Percentiles rank a stretch among this genome's conserved stretches.
These are phyloP conservation scores for Leptopilina syphax DNA, from an alignment of 2,888 invertebrate species.

Conservation along the genomic window DNA sequence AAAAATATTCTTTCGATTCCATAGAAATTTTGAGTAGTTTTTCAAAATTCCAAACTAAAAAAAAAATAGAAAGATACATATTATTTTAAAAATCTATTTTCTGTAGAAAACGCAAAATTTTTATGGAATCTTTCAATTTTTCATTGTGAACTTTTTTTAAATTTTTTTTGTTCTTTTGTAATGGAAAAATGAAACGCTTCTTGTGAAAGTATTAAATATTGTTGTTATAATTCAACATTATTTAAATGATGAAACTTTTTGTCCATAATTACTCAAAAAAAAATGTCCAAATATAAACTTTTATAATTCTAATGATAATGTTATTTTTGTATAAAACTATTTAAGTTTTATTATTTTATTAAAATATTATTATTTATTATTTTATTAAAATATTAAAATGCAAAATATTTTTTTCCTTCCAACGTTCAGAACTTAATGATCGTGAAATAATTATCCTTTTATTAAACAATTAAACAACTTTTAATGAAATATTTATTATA, in stretches of 20 bases:
- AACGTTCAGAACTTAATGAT: too few relatives aligned
- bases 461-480: too few relatives aligned
- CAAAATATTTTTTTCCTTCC: too few relatives aligned
- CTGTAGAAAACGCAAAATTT: not conserved
- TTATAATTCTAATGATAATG: not conserved
- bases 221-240: slow-evolving; percentile 2
- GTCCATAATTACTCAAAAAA: not conserved
- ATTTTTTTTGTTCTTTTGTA: not conserved
- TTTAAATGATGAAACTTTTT: not conserved
- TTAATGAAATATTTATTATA: too few relatives aligned
- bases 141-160: not conserved
- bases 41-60: not conserved
- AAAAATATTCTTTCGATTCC: not conserved
- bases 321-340: not conserved
- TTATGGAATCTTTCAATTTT: not conserved
- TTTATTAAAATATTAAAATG: too few relatives aligned
- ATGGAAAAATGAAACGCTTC: slow-evolving; percentile 3
- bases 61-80: not conserved
- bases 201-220: slow-evolving; percentile 26
- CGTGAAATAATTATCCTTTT: too few relatives aligned
- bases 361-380: too few relatives aligned
- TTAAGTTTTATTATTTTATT: too few relatives aligned
- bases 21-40: not conserved
- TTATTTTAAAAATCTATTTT: not conserved
- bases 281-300: too few relatives aligned